Evolutionary conservation across 2,797 vertebrate genomes (phyloP).

Genomic region (Hydrolagus colliei): DNA sequence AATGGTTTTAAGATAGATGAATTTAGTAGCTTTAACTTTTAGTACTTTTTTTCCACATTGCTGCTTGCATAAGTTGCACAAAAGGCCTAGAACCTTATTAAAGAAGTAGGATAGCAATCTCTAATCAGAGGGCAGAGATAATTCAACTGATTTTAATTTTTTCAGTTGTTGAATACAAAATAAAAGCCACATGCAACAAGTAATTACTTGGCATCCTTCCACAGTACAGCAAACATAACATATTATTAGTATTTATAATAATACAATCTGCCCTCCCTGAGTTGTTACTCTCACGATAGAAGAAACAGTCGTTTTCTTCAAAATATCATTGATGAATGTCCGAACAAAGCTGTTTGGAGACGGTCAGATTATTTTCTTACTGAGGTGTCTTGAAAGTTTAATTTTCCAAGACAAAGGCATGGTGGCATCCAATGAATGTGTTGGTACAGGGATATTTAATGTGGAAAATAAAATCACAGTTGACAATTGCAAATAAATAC

Average conservation of each 20-base stretch:
- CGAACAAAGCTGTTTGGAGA: not conserved
- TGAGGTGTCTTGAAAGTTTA: slow-evolving; percentile 9
- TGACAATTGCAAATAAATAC: slow-evolving; percentile 73
- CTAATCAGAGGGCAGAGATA: not conserved
- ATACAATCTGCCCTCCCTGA: not conserved
- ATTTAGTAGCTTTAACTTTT: not conserved
- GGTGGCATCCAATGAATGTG: slow-evolving; percentile 33
- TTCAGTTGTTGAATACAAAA: not conserved
- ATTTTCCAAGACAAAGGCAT: slow-evolving; percentile 7
- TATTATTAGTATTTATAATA: not conserved
- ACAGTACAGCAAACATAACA: not conserved
- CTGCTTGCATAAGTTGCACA: not conserved
- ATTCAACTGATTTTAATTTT: slow-evolving; percentile 7
- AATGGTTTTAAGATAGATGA: not conserved
- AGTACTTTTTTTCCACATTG: not conserved
- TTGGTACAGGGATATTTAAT: slow-evolving; percentile 64
- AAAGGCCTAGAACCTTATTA: not conserved
- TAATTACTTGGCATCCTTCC: not conserved
- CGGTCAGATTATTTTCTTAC: not conserved
- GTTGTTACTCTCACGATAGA: not conserved
- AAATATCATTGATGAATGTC: not conserved
- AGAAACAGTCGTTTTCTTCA: not conserved
- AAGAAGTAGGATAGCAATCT: too few relatives aligned
- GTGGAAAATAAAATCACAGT: slow-evolving; percentile 65
- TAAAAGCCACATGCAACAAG: slow-evolving; percentile 3